Evolutionary conservation across 1,140 invertebrate genomes (phyloP).

Genomic region (Caenorhabditis brenneri): DNA sequence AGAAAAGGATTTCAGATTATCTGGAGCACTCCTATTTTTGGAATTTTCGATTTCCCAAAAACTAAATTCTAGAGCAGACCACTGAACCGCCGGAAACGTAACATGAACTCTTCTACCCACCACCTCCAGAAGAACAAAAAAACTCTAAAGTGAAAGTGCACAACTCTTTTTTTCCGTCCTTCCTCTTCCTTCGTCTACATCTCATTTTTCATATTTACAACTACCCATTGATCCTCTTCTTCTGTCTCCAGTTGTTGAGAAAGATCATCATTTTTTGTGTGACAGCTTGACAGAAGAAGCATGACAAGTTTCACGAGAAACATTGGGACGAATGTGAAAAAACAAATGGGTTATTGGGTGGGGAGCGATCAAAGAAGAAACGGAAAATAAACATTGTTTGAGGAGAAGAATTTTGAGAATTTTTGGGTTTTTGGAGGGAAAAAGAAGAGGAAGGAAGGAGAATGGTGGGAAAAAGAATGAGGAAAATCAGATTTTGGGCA

Average conservation of each 20-base stretch:
- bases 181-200: not conserved
- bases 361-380: not conserved
- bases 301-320: slow-evolving; percentile 37
- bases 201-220: slow-evolving; percentile 43
- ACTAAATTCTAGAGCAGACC: too few relatives aligned
- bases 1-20: too few relatives aligned
- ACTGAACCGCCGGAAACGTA: not conserved
- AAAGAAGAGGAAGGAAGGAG: not conserved
- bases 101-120: slow-evolving; percentile 17
- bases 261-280: slow-evolving; percentile 4
- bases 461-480: not conserved
- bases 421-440: too few relatives aligned
- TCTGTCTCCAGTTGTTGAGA: not conserved
- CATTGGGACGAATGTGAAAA: slow-evolving; percentile 32
- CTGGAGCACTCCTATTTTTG: too few relatives aligned
- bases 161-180: not conserved
- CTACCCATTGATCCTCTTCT: slow-evolving; percentile 23
- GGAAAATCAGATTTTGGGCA: not conserved
- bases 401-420: not conserved
- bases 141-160: not conserved
- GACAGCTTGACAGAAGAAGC: slow-evolving; percentile 13
- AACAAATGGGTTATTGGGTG: not conserved
- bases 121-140: not conserved
- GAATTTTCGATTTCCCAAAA: not conserved
- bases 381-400: not conserved